Percentiles rank a stretch among this genome's conserved stretches.
Conservation (phyloP, 2,797 vertebrate genomes). For the Periophthalmus magnuspinnatus region DNA sequence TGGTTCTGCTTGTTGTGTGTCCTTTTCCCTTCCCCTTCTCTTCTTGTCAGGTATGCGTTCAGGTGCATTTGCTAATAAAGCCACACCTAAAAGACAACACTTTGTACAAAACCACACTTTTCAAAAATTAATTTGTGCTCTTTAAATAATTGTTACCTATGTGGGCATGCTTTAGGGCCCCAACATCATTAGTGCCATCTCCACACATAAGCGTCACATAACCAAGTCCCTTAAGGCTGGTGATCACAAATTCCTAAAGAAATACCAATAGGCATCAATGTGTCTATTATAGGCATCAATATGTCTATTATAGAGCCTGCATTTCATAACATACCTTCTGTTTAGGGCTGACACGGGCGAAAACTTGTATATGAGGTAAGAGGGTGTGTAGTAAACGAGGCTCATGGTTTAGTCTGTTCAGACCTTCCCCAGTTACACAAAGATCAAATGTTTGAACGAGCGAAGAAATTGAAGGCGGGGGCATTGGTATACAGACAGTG, state of each 20-base stretch:
- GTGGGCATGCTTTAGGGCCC: slow-evolving; percentile 94
- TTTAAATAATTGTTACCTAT: slow-evolving; percentile 81
- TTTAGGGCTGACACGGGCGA: slow-evolving; percentile 94
- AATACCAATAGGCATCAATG: not conserved
- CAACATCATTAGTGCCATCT: slow-evolving; percentile 97
- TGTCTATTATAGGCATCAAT: not conserved
- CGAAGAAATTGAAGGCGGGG: slow-evolving; percentile 63
- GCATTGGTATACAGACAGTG: slow-evolving; percentile 68
- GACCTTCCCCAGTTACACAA: slow-evolving; percentile 91
- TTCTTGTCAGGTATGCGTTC: slow-evolving; percentile 86
- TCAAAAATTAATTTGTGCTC: not conserved
- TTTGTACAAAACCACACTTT: not conserved
- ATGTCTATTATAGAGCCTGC: not conserved
- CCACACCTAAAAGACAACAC: slow-evolving; percentile 81
- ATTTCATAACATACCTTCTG: slow-evolving; percentile 84
- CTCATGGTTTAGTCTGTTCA: slow-evolving; percentile 77
- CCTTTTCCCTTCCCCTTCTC: slow-evolving; percentile 81
- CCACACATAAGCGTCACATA: slow-evolving; percentile 96
- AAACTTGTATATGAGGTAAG: slow-evolving; percentile 89
- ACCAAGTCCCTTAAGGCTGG: slow-evolving; percentile 90
- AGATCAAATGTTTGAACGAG: slow-evolving; percentile 81
- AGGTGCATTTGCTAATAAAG: slow-evolving; percentile 89
- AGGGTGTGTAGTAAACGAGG: slow-evolving; percentile 77
- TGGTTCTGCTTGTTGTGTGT: slow-evolving; percentile 61
- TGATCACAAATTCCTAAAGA: slow-evolving; percentile 92